Evolutionary conservation across 37 sponge, comb jelly and placozoan species (phyloP).

Genomic region (Halisarca cf. caerulea): DNA sequence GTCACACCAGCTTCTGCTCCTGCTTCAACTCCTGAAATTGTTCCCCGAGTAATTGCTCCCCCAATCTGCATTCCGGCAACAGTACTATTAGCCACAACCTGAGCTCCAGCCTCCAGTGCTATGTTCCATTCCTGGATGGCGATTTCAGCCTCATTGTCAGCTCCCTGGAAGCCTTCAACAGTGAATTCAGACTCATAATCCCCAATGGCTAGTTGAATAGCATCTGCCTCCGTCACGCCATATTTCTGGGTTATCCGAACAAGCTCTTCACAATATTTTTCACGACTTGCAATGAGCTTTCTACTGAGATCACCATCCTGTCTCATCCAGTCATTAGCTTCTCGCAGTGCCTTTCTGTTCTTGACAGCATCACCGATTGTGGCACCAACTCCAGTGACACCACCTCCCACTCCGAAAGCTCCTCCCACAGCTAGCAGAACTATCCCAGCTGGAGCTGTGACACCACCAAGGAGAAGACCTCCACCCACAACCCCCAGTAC

Average conservation of each 20-base stretch:
- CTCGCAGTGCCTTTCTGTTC: not conserved
- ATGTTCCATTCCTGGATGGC: not conserved
- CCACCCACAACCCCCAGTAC: not conserved
- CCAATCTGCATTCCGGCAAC: not conserved
- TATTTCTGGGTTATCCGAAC: not conserved
- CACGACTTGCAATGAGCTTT: not conserved
- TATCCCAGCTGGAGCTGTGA: not conserved
- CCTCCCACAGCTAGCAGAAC: not conserved
- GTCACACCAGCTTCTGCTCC: not conserved
- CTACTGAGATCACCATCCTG: not conserved
- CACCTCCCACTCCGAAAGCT: not conserved
- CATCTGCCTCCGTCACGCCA: no score
- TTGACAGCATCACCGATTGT: not conserved
- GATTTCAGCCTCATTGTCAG: not conserved
- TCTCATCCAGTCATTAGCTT: not conserved
- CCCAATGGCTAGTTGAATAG: no score
- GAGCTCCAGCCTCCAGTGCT: not conserved
- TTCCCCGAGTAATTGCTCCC: not conserved
- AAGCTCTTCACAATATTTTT: not conserved
- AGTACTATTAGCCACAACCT: not conserved
- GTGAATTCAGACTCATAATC: not conserved
- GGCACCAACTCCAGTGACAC: no score
- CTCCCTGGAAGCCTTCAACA: not conserved
- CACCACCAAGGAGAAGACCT: not conserved
- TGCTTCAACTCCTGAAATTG: not conserved